Evolutionary conservation across 2,888 invertebrate species (phyloP), one percentile per base, ranked within the genome.

Genomic region (Drosophila quinaria): DNA sequence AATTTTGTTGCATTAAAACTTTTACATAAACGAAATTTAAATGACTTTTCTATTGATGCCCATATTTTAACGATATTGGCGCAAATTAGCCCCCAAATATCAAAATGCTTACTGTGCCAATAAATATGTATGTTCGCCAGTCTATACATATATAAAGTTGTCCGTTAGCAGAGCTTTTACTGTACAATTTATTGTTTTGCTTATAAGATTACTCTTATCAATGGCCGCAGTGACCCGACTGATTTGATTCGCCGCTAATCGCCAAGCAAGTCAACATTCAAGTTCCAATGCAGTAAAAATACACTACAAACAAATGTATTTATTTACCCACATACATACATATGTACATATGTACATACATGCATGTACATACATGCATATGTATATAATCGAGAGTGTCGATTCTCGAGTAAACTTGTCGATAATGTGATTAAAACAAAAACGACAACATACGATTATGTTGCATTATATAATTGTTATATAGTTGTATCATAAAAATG

Each of bases 141-240:
- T 4, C 3, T 22, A 22, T 11, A 9, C 4, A 22, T 22, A 3
- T 5, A 5, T 25, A 1, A 25, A 41, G 11, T 13, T 9, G 35
- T 46, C 19, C n/a, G 19, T 41, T 31, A n/a, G 4, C n/a, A 13
- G 19, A 19, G 33, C 6, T 46, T 56, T 35, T 25, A 61, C 54
- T 61, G 31, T 51, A 41, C n/a, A n/a, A n/a, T 15, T 13, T 47
- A 8, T 50, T 41, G 22, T 51, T 17, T 44, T 37, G n/a, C 11
- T 35, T 22, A 42, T 60, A n/a, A 54, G 31, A 50, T 54, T 56
- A 55, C 47, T 54, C 88, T 89, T 82, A 82, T 82, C 82, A 74
- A 31, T 60, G 62, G 29, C 66, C 72, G 49, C 62, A 50, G 31
- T 88, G 76, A 87, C 88, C 83, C 72, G 41, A 69, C 60, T 35